phyloP scores from a whole-genome alignment of 2,113 vertebrate genomes.

The Myiozetetes cayanensis region DNA sequence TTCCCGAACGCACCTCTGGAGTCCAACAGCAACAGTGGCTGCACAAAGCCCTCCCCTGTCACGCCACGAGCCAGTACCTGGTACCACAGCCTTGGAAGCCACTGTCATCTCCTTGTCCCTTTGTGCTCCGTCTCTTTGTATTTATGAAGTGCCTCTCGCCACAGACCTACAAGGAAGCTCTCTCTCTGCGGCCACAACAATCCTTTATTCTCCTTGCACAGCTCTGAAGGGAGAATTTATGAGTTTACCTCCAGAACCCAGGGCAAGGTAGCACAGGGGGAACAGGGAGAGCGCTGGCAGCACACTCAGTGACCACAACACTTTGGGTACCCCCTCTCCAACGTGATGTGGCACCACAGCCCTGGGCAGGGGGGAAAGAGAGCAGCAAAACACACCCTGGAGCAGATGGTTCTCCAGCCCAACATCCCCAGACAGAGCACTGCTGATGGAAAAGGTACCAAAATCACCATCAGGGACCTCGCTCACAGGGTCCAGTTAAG shows the following conservation, averaged over 20 bases:
- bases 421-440: fast-evolving
- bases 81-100: neutral
- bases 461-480: neutral
- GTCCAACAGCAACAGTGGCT: neutral
- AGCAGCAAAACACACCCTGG: fast-evolving
- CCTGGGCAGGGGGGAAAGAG: neutral
- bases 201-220: neutral
- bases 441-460: neutral
- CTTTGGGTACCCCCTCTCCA: neutral
- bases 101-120: neutral
- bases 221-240: neutral
- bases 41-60: neutral
- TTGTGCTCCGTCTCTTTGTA: conserved; percentile 1
- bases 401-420: neutral
- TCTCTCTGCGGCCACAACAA: neutral
- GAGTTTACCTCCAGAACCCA: fast-evolving
- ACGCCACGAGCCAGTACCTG: neutral
- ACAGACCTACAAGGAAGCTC: neutral
- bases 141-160: neutral
- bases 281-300: fast-evolving
- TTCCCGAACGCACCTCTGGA: conserved; percentile 17
- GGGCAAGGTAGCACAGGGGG: neutral
- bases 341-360: neutral
- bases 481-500: fast-evolving
- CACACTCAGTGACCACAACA: fast-evolving